Evolutionary conservation across 2,113 vertebrate species (phyloP), one percentile per base, ranked within the genome.

Genomic region (Corythaeola cristata): DNA sequence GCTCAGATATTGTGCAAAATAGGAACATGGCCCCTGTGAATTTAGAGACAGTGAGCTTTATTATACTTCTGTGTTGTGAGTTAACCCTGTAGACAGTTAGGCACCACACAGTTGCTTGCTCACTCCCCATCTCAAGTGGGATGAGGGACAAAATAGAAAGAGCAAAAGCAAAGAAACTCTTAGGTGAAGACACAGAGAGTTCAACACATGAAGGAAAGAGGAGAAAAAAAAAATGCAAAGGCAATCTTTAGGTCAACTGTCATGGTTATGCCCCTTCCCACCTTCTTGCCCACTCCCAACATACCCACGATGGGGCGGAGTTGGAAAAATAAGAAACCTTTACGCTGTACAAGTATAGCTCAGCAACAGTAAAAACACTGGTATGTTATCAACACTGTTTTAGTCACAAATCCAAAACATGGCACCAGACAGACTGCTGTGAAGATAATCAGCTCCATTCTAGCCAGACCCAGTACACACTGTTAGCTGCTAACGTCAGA

Each of bases 251-350:
- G 9, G 8, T 85, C 30, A 32, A 4, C n/a, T 88, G 9, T 26
- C 24, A 60, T 52, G 14, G 5, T 27, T 76, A 59, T 32, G 23
- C 32, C 22, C 26, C 8, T 45, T 85, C 18, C 22, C 14, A 47
- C 4, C 3, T 59, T 69, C 76, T 60, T 60, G 11, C 6, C 9
- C 20, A n/a, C 8, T 7, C 8, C 20, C 6, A 68, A 16, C 2
- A 3, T 45, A 24, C 3, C 9, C 19, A 19, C 0, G 0, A 3
- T 6, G 2, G 6, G 7, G 6, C 16, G 68, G 23, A 86, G 8
- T 1, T n/a, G 5, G 59, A 73, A 81, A 8, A 77, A 33, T 10
- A 50, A 15, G 33, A 86, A n/a, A 3, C 0, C 22, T 90, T 92
- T 45, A 39, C 9, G 58, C 3, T 50, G 13, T 30, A 33, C 8